Conservation (phyloP, 2,888 invertebrate species). For the Villa cingulata region DNA sequence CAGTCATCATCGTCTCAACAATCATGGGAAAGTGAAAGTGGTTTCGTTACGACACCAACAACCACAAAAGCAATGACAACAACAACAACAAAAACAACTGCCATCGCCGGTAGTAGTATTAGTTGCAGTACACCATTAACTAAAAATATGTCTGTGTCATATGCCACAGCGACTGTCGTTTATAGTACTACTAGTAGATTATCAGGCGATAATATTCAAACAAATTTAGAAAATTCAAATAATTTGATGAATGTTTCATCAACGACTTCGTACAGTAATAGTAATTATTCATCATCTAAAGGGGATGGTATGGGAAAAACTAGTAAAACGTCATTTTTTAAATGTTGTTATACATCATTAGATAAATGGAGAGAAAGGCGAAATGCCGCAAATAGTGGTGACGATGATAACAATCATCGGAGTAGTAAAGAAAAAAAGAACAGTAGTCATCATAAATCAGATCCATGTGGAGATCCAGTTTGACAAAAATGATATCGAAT, state of each 20-base stretch:
- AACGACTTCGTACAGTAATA: not conserved
- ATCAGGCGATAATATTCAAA: slow-evolving; percentile 9
- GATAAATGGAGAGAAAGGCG: slow-evolving; percentile 32
- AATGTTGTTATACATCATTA: slow-evolving; percentile 34
- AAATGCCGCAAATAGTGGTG: not conserved
- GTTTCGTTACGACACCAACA: slow-evolving; percentile 9
- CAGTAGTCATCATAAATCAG: not conserved
- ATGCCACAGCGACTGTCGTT: slow-evolving; percentile 11
- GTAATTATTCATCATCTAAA: slow-evolving; percentile 6
- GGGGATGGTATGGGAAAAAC: not conserved
- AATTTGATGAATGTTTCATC: slow-evolving; percentile 3
- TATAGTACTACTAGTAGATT: slow-evolving; percentile 5
- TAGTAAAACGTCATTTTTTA: slow-evolving; percentile 23
- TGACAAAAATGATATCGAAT: not conserved
- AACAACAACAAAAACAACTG: slow-evolving; percentile 11
- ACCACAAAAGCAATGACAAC: slow-evolving; percentile 1
- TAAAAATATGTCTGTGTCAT: slow-evolving; percentile 20
- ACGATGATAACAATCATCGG: not conserved
- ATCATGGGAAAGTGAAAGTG: slow-evolving; percentile 13
- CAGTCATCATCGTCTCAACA: slow-evolving; percentile 18
- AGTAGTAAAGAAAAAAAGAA: not conserved
- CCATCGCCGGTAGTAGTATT: slow-evolving; percentile 24
- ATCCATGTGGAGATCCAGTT: slow-evolving; percentile 1
- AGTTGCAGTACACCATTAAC: slow-evolving; percentile 27
- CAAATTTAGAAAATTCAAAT: slow-evolving; percentile 5